Evolutionary conservation across 2,797 vertebrate species (phyloP).

Genomic region (Pteropus rufus): DNA sequence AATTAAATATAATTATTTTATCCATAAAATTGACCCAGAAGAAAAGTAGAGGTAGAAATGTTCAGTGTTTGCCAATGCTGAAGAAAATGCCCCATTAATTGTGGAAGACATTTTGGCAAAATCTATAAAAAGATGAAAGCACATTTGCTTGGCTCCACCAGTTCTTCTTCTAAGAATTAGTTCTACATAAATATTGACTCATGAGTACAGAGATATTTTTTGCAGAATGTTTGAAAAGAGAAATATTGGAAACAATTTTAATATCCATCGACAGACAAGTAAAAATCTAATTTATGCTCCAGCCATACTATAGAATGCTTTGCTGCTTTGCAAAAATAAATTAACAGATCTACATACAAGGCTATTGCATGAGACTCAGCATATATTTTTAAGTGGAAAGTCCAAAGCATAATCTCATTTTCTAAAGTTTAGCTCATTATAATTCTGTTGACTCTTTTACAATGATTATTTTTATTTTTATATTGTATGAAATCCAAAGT

Average conservation of each 20-base stretch:
- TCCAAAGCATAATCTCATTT: background rate
- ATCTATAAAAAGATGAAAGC: background rate
- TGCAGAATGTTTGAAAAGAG: constrained; percentile 23
- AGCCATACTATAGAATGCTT: background rate
- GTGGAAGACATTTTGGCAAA: background rate
- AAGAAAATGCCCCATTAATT: background rate
- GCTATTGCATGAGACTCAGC: background rate
- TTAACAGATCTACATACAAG: background rate
- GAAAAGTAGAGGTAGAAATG: background rate
- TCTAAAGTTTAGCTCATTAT: background rate
- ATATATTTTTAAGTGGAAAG: background rate
- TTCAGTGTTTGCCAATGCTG: background rate
- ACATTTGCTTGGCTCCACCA: background rate
- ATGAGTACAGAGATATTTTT: background rate
- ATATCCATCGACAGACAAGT: background rate
- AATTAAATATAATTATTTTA: background rate
- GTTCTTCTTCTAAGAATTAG: constrained; percentile 31
- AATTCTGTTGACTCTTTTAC: background rate
- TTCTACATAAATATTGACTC: constrained; percentile 39
- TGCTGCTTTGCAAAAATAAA: background rate
- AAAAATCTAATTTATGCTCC: background rate
- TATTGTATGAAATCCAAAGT: background rate
- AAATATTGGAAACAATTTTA: constrained; percentile 39
- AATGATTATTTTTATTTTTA: background rate
- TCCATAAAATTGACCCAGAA: background rate